phyloP scores from a whole-genome alignment of 1,140 invertebrate species.

The Meteorus sp. region DNA sequence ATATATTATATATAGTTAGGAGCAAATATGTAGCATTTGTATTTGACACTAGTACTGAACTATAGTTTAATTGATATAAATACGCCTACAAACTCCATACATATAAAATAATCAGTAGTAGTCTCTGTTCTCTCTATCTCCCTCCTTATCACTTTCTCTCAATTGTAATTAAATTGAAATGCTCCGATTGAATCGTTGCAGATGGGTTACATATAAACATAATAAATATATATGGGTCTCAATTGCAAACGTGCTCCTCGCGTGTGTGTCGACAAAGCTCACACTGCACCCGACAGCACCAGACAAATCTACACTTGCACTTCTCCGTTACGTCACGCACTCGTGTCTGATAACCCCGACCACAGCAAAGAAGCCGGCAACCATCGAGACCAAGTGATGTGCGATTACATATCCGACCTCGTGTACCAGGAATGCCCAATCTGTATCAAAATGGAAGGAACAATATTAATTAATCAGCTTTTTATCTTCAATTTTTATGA shows the following conservation, averaged over 20 bases:
- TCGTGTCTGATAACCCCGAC: slow-evolving; percentile 87
- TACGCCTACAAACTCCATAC: too few relatives aligned
- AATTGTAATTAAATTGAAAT: neutral
- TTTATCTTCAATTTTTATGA: too few relatives aligned
- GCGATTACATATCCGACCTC: slow-evolving; percentile 80
- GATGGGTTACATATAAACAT: too few relatives aligned
- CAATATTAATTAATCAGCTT: too few relatives aligned
- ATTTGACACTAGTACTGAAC: too few relatives aligned
- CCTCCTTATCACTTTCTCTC: neutral
- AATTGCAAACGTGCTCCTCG: slow-evolving; percentile 88
- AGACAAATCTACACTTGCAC: slow-evolving; percentile 90
- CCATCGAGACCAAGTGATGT: slow-evolving; percentile 80
- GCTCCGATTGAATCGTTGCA: slow-evolving; percentile 7
- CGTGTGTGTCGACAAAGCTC: slow-evolving; percentile 78
- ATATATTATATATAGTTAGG: too few relatives aligned
- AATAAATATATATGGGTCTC: slow-evolving; percentile 42
- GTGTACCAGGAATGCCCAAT: slow-evolving; percentile 80
- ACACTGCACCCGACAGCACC: slow-evolving; percentile 91
- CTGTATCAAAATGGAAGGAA: slow-evolving; percentile 59
- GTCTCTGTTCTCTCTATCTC: neutral
- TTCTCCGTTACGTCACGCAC: slow-evolving; percentile 85
- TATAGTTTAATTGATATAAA: too few relatives aligned
- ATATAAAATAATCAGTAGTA: neutral
- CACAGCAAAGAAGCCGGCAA: slow-evolving; percentile 85
- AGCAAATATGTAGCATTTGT: too few relatives aligned